A percentile compares a stretch with the other conserved stretches of the same genome.
These are phyloP conservation scores for Lagorchestes hirsutus DNA, from an alignment of 2,797 vertebrate genomes.

Conservation along the genomic window DNA sequence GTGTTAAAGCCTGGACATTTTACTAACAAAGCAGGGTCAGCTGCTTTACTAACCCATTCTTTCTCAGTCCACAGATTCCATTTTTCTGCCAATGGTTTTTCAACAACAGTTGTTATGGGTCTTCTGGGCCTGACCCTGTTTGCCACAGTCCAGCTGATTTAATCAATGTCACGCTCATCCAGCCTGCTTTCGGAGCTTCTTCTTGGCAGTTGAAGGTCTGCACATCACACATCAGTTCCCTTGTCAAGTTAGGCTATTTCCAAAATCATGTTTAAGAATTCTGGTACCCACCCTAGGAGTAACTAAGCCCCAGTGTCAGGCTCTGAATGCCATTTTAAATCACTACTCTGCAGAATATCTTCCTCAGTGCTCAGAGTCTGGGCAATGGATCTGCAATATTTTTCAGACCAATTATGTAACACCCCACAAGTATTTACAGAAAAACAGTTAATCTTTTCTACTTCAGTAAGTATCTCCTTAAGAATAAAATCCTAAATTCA, in stretches of 20 bases:
- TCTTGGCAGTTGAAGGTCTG: conserved; percentile 63
- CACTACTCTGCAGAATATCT: conserved; percentile 64
- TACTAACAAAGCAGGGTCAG: not conserved
- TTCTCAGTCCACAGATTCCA: not conserved
- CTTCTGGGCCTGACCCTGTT: conserved; percentile 31
- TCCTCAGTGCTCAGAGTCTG: conserved; percentile 45
- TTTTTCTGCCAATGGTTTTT: fast-evolving
- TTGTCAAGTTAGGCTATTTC: conserved; percentile 61
- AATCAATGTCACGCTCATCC: conserved; percentile 31
- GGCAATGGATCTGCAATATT: not conserved
- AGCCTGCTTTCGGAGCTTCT: conserved; percentile 18
- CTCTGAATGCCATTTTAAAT: conserved; percentile 69
- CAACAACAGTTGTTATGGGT: not conserved
- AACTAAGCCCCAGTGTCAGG: conserved; percentile 46
- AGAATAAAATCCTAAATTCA: not conserved
- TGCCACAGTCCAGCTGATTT: conserved; percentile 46
- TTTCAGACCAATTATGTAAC: not conserved
- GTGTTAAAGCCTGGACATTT: not conserved
- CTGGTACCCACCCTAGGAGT: conserved; percentile 62
- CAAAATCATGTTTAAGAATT: conserved; percentile 69
- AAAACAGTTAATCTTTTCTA: not conserved
- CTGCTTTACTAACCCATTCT: not conserved
- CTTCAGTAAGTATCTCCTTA: not conserved
- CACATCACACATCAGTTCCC: conserved; percentile 52
- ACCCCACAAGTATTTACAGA: conserved; percentile 14